These are phyloP conservation scores for Globia sparganii DNA, from an alignment of 2,888 invertebrate genomes.

Conservation along the genomic window DNA sequence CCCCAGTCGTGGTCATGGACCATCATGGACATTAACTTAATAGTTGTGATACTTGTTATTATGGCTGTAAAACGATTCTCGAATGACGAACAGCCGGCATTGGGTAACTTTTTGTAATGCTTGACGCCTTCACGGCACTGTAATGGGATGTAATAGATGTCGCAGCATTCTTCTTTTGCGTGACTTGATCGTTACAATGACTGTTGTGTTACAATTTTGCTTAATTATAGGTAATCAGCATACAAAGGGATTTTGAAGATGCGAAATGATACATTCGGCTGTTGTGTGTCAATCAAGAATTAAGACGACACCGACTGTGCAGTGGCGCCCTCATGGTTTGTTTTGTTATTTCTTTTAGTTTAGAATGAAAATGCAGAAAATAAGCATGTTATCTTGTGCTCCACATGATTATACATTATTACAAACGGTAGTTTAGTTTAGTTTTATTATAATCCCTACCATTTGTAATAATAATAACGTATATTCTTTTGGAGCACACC, in stretches of 20 bases:
- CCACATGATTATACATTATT: too few relatives aligned
- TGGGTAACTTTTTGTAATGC: slow-evolving; percentile 63
- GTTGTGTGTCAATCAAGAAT: neutral
- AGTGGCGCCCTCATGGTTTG: too few relatives aligned
- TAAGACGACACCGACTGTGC: too few relatives aligned
- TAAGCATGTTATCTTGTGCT: too few relatives aligned
- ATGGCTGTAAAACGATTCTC: slow-evolving; percentile 70
- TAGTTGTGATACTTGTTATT: slow-evolving; percentile 72
- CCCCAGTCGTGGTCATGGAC: slow-evolving; percentile 51
- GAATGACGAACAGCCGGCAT: slow-evolving; percentile 61
- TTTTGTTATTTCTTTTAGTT: too few relatives aligned
- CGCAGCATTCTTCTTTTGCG: slow-evolving; percentile 63
- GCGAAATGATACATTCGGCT: slow-evolving; percentile 10
- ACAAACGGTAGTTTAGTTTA: too few relatives aligned
- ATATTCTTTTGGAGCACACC: too few relatives aligned
- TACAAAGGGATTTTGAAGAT: slow-evolving; percentile 26
- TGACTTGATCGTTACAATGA: slow-evolving; percentile 42
- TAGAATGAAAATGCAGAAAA: too few relatives aligned
- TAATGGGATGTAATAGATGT: slow-evolving; percentile 72
- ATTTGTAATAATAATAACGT: too few relatives aligned
- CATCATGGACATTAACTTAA: slow-evolving; percentile 64
- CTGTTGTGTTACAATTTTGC: slow-evolving; percentile 53
- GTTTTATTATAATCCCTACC: too few relatives aligned
- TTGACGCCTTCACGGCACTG: slow-evolving; percentile 70
- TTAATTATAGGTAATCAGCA: slow-evolving; percentile 58